phyloP scores from a whole-genome alignment of 2,113 vertebrate genomes.

The Varanus komodoensis region DNA sequence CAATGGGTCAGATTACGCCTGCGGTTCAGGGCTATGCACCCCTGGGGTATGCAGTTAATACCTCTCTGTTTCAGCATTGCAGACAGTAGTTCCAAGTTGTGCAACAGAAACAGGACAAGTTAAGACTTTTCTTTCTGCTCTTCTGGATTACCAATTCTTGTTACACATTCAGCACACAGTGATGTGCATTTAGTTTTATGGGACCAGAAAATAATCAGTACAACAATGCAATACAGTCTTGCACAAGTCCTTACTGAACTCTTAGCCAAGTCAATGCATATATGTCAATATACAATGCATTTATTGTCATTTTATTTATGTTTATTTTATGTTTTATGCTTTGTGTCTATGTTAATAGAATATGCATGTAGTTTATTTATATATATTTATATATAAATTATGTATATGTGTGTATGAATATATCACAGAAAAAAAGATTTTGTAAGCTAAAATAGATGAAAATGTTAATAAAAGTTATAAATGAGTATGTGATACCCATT shows the following conservation, averaged over 20 bases:
- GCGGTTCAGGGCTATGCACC: no score
- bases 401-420: conserved; percentile 13
- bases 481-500: neutral
- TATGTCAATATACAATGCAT: neutral
- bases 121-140: neutral
- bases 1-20: no score
- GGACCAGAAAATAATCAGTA: neutral
- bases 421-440: conserved; percentile 62
- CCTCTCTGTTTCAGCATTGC: neutral
- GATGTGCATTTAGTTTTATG: neutral
- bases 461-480: conserved; percentile 16
- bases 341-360: no score
- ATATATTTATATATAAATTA: no score
- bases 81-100: neutral
- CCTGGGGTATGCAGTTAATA: neutral
- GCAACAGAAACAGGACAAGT: neutral
- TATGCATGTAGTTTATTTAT: no score
- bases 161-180: neutral
- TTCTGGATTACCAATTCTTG: neutral
- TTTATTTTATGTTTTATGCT: no score
- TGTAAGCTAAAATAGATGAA: conserved; percentile 46
- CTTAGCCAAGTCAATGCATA: conserved; percentile 49
- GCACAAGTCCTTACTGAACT: conserved; percentile 32
- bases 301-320: no score
- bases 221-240: conserved; percentile 5